Base-by-base conservation (phyloP, 2,888 invertebrate species). In the Drosophila testacea region DNA sequence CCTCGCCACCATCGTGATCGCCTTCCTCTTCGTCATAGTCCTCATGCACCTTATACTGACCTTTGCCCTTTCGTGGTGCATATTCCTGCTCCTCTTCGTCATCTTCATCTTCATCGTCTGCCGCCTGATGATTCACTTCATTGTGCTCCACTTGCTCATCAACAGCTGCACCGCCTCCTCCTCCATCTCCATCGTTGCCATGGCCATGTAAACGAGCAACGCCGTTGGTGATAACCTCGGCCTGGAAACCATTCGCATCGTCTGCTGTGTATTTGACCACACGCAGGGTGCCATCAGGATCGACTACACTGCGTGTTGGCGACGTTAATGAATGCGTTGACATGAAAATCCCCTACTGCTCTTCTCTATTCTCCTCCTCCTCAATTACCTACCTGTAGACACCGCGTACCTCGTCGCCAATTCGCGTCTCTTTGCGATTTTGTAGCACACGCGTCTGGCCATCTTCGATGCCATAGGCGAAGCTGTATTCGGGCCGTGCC, bases 401-500 rank as follows among this genome's bases (percentile, higher is more conserved):
- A 22, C 96, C 96, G 36, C 93, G 93, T 11, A 96, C 96, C 0
- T 94, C 94, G 87, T 96, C 95, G 3, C 96, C 96, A 81, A 95
- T 94, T 61, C 96, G 94, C 6, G 94, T 94, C 90, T 96, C 96
- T 79, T 95, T 94, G 79, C 95, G 96, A 85, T 94, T 95, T 92
- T 96, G 96, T 61, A 94, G 94, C 91, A 96, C 96, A 59, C 95
- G 95, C 27, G 95, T 95, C 77, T 94, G 93, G 5, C 95, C 95
- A 92, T 96, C 96, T 82, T 96, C 95, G 38, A 96, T 95, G 54
- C 96, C 96, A 86, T 96, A 96, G 0, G 95, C 94, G 92, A 95
- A 96, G 42, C 94, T 94, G 89, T 96, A 96, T 91, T 96, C 95
- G 13, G 96, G 96, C 89, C 95, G 95, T 1, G 95, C 96, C 91